These are phyloP conservation scores for Brenthis daphne DNA, from an alignment of 2,888 invertebrate genomes.

Conservation along the genomic window DNA sequence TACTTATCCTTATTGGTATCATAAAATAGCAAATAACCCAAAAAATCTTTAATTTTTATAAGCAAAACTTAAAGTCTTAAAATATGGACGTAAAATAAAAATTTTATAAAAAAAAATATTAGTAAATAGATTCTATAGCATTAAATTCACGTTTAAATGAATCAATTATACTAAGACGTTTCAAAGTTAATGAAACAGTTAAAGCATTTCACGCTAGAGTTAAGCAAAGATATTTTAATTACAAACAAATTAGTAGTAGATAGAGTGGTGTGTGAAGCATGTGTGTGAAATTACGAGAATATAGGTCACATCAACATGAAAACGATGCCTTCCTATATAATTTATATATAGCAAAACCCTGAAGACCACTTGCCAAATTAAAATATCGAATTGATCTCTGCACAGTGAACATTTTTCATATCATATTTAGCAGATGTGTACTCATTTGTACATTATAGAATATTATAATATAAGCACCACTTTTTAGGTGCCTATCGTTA, in stretches of 20 bases:
- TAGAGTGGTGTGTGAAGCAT: conserved; percentile 10
- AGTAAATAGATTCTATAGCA: no score
- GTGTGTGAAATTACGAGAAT: conserved; percentile 22
- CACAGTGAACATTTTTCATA: neutral
- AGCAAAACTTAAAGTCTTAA: no score
- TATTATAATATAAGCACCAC: no score
- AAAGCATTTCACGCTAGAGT: conserved; percentile 21
- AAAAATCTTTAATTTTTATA: no score
- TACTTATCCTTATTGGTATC: neutral
- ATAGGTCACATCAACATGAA: conserved; percentile 19
- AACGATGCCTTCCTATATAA: neutral
- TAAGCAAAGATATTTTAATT: conserved; percentile 30
- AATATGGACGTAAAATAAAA: no score
- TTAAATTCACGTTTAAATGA: neutral
- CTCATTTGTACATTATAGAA: neutral
- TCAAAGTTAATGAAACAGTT: conserved; percentile 15
- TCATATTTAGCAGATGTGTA: conserved; percentile 4
- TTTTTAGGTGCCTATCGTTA: no score
- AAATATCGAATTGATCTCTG: conserved; percentile 12
- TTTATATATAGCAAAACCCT: conserved; percentile 6
- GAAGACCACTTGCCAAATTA: conserved; percentile 22
- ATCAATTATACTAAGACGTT: neutral
- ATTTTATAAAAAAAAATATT: no score
- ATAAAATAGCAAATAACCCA: no score
- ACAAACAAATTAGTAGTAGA: conserved; percentile 23